Percentiles rank a stretch among this genome's conserved stretches.
phyloP scores from a whole-genome alignment of 1,140 invertebrate species.

The honey bee (Apis mellifera) region DNA sequence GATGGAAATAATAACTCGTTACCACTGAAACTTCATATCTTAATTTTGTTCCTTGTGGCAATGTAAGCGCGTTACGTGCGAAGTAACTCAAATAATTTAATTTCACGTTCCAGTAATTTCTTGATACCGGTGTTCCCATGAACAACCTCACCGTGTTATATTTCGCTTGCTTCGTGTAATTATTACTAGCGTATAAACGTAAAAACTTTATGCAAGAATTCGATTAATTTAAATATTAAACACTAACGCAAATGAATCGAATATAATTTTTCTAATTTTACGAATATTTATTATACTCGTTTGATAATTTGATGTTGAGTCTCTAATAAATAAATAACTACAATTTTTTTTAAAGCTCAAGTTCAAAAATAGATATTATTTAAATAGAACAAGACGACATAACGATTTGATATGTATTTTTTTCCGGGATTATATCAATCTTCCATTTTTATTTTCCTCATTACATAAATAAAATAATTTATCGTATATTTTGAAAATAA shows the following conservation, averaged over 20 bases:
- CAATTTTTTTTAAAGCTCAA: neutral
- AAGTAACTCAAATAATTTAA: slow-evolving; percentile 49
- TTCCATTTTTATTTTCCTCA: too few species aligned
- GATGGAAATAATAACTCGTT: slow-evolving; percentile 25
- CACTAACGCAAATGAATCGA: neutral
- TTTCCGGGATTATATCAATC: too few species aligned
- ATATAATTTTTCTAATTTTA: too few species aligned
- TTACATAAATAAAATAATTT: too few species aligned
- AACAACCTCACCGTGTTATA: slow-evolving; percentile 11
- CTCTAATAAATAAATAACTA: too few species aligned
- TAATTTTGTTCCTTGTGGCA: slow-evolving; percentile 23
- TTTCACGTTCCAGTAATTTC: slow-evolving; percentile 42
- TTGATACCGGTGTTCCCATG: slow-evolving; percentile 17
- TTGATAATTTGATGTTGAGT: neutral
- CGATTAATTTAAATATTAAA: neutral
- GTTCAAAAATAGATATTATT: too few species aligned
- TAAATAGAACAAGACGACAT: too few species aligned
- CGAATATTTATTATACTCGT: too few species aligned
- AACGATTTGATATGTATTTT: too few species aligned
- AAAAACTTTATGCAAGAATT: neutral
- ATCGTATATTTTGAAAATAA: too few species aligned
- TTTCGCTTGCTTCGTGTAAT: slow-evolving; percentile 11
- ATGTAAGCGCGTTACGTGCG: slow-evolving; percentile 22
- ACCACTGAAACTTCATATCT: slow-evolving; percentile 12
- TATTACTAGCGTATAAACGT: neutral